These are phyloP conservation scores for Cecropterus lyciades DNA, from an alignment of 1,140 invertebrate genomes.

Conservation along the genomic window DNA sequence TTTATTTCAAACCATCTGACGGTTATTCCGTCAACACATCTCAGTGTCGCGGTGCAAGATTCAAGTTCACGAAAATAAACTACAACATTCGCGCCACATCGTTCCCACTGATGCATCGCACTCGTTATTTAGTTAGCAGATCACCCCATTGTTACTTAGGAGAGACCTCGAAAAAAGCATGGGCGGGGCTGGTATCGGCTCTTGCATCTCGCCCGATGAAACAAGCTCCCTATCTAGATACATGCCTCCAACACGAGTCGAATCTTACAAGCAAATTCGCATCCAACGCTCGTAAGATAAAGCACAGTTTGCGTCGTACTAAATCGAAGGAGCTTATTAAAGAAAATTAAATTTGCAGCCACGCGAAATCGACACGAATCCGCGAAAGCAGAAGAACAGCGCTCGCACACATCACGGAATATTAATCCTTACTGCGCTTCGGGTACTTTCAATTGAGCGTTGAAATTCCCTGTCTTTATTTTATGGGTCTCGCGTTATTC, in stretches of 20 bases:
- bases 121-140: conserved; percentile 83
- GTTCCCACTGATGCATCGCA: conserved; percentile 71
- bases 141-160: conserved; percentile 81
- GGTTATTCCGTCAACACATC: conserved; percentile 43
- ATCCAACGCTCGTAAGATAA: conserved; percentile 44
- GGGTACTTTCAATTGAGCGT: conserved; percentile 41
- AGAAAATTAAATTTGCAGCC: conserved; percentile 83
- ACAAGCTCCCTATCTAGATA: conserved; percentile 77
- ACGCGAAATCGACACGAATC: conserved; percentile 78
- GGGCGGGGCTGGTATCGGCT: conserved; percentile 75
- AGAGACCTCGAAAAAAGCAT: conserved; percentile 81
- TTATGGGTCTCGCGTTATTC: conserved; percentile 46
- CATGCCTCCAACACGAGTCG: conserved; percentile 68
- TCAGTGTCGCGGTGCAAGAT: conserved; percentile 44
- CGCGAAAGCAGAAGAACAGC: conserved; percentile 60
- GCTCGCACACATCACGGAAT: conserved; percentile 43
- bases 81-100: conserved; percentile 63
- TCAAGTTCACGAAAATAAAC: conserved; percentile 58
- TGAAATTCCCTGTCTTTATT: conserved; percentile 30
- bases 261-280: conserved; percentile 39
- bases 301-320: conserved; percentile 42
- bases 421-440: conserved; percentile 58
- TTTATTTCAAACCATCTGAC: conserved; percentile 5
- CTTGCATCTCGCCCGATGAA: conserved; percentile 75
- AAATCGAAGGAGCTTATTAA: conserved; percentile 69